phyloP scores from a whole-genome alignment of 2,888 invertebrate genomes.

The Chrysolina oricalcia region DNA sequence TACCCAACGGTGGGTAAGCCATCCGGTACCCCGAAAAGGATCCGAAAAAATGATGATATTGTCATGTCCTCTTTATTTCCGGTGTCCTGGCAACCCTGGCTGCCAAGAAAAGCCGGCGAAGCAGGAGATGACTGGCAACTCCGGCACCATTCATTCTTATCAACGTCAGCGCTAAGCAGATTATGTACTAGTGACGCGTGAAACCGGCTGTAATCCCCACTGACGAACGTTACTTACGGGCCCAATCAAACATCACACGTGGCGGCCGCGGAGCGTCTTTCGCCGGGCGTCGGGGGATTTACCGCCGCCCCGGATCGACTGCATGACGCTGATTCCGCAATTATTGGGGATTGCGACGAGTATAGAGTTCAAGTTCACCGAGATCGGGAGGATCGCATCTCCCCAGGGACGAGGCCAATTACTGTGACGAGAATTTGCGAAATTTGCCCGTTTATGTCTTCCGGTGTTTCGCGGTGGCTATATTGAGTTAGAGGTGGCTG shows the following conservation, averaged over 20 bases:
- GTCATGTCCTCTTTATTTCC: too few species aligned
- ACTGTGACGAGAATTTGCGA: conserved; percentile 51
- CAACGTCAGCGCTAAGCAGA: conserved; percentile 77
- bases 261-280: conserved; percentile 59
- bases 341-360: conserved; percentile 62
- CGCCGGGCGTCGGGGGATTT: conserved; percentile 62
- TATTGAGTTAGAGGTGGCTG: background rate
- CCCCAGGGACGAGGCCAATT: conserved; percentile 48
- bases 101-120: conserved; percentile 10
- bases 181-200: conserved; percentile 74
- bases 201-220: conserved; percentile 72
- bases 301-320: conserved; percentile 42
- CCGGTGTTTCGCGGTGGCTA: conserved; percentile 5
- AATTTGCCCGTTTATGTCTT: conserved; percentile 50
- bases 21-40: too few species aligned
- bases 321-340: conserved; percentile 67
- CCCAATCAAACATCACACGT: conserved; percentile 71
- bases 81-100: too few species aligned
- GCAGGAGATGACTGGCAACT: conserved; percentile 66
- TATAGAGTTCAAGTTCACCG: conserved; percentile 51
- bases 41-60: too few species aligned
- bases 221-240: conserved; percentile 70
- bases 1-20: too few species aligned
- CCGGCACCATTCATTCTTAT: conserved; percentile 75
- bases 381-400: conserved; percentile 21